Base-by-base conservation (phyloP, 2,797 vertebrate genomes). In the Esox lucius region DNA sequence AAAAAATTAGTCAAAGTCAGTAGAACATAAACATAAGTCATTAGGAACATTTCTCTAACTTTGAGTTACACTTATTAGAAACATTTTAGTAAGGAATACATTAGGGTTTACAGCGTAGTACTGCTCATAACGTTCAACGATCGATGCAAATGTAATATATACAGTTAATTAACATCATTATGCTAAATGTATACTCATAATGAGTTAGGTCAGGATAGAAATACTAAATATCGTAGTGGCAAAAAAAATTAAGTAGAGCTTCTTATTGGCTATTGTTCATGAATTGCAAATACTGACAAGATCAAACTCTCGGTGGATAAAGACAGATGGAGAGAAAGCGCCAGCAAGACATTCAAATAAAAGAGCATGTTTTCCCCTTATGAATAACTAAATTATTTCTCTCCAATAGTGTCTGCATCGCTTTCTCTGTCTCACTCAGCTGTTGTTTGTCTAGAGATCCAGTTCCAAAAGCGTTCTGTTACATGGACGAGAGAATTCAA, bases 401-500 rank as follows among this genome's bases (percentile, higher is more conserved):
- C 92, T 95, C 95, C 93, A 95, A 93, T 93, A 94, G 92, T 93
- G 93, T 93, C 95, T 94, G 92, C 93, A 94, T 95, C 93, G 95
- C 91, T 91, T 90, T 75, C 70, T 67, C 76, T 83, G 75, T 86
- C 88, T 74, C 76, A 73, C 83, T 77, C 81, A 72, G 90, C 88
- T 91, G 88, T 92, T 95, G 96, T 99, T 97, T 98, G 96, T 62
- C 59, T 59, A 62, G 59, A 22, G 22, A 39, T 91, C 95, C 93
- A 93, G 87, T 96, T 96, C 96, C 95, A 96, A 96, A 93, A 95
- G 95, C 95, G 94, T 95, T 93, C 95, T 96, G 95, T 96, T 96
- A 95, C 94, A 94, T 95, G 95, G 95, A 96, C 96, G 96, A 97
- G 96, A 95, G 82, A 96, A 97, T 98, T 98, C 98, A 96, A 98